Percentiles rank a stretch among this genome's conserved stretches.
phyloP scores from a whole-genome alignment of 2,888 invertebrate genomes.

The Euzetes globulus region DNA sequence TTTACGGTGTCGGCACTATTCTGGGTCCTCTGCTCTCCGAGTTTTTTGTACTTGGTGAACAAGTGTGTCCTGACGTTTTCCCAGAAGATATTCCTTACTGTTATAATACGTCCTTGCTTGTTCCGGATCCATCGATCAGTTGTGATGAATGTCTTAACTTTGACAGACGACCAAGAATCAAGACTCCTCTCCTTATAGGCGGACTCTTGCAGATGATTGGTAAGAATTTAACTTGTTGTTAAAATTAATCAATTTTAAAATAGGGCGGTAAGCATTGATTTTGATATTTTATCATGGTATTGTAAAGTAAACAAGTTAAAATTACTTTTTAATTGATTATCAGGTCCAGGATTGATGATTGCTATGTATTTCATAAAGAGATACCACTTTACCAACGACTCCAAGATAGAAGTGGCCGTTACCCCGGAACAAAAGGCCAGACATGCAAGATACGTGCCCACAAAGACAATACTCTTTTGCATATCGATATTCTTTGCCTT shows the following conservation, averaged over 20 bases:
- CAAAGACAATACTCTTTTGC: neutral
- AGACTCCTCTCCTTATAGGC: neutral
- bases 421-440: neutral
- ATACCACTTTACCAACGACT: neutral
- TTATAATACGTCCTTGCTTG: neutral
- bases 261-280: too few relatives aligned
- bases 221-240: neutral
- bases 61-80: neutral
- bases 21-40: constrained; percentile 25
- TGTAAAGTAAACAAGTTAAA: too few relatives aligned
- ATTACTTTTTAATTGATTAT: too few relatives aligned
- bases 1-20: constrained; percentile 33
- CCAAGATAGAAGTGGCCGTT: neutral
- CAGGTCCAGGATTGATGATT: neutral
- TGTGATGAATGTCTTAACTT: neutral
- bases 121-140: neutral
- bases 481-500: neutral
- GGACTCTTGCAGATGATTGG: neutral
- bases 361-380: neutral
- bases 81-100: neutral
- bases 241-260: neutral
- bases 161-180: neutral
- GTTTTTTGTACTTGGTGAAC: constrained; percentile 18
- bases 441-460: neutral
- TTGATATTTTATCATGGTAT: too few relatives aligned